Percentiles rank a stretch among this genome's conserved stretches.
Conservation (phyloP, 2,113 vertebrate species). For the Parus major region DNA sequence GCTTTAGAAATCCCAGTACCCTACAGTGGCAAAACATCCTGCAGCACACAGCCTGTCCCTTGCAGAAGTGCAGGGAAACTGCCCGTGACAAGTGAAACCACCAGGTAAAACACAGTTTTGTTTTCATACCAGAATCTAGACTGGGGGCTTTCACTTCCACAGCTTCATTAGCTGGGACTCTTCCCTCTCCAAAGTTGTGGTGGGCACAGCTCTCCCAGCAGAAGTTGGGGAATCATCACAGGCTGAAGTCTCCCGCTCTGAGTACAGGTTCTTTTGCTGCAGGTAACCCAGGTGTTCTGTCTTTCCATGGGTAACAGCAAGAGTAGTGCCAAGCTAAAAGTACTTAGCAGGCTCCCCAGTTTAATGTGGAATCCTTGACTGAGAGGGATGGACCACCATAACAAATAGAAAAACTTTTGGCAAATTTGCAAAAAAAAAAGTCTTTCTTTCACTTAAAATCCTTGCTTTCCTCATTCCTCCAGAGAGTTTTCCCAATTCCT, state of each 20-base stretch:
- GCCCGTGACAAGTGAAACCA: background rate
- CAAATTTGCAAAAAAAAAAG: conserved; percentile 8
- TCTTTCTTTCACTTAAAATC: conserved; percentile 24
- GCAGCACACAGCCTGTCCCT: background rate
- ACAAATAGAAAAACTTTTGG: conserved; percentile 53
- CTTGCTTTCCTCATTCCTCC: background rate
- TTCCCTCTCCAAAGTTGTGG: background rate
- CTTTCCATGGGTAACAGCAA: background rate
- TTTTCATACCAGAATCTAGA: background rate
- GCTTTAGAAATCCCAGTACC: background rate
- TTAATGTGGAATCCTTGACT: conserved; percentile 10
- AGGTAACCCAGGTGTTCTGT: background rate
- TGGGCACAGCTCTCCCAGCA: background rate
- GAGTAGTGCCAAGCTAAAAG: background rate
- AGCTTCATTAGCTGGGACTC: background rate
- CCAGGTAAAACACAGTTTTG: background rate
- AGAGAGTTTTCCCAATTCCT: background rate
- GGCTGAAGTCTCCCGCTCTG: background rate
- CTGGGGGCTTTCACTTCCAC: background rate
- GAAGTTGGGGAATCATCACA: background rate
- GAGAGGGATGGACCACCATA: conserved; percentile 26
- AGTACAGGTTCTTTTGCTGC: background rate
- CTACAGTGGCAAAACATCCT: background rate
- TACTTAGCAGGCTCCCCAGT: background rate
- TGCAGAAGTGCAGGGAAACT: background rate